Percentiles rank a stretch among this genome's conserved stretches.
Evolutionary conservation across 2,113 vertebrate species (phyloP).

Genomic region (Melospiza georgiana): DNA sequence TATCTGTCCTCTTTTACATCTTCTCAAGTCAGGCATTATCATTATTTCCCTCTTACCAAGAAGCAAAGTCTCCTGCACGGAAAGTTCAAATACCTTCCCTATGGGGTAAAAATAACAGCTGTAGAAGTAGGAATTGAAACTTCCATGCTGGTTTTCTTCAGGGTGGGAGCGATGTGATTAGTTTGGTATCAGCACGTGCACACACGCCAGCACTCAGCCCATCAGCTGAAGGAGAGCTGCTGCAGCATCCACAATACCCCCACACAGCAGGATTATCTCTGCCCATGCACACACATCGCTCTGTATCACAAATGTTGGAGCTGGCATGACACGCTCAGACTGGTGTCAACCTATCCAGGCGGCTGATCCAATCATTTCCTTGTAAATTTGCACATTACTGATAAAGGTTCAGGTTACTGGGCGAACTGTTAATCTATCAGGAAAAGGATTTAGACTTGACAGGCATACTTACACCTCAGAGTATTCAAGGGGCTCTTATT

Average conservation of each 20-base stretch:
- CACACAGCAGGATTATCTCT: background rate
- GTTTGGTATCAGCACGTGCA: background rate
- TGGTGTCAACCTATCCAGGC: background rate
- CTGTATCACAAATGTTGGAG: background rate
- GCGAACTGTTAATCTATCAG: slow-evolving; percentile 20
- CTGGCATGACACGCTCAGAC: background rate
- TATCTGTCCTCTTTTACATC: background rate
- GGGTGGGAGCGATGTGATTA: background rate
- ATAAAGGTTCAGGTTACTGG: slow-evolving; percentile 41
- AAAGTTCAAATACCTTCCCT: background rate
- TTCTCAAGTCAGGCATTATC: background rate
- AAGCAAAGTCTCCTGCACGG: background rate
- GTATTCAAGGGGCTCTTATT: slow-evolving; percentile 31
- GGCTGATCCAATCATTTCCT: slow-evolving; percentile 13
- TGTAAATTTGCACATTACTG: slow-evolving; percentile 41
- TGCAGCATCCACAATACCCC: background rate
- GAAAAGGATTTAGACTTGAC: slow-evolving; percentile 46
- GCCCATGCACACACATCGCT: background rate
- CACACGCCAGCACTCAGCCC: background rate
- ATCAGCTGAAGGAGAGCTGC: background rate
- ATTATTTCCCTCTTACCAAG: background rate
- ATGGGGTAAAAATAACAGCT: background rate
- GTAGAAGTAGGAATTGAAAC: background rate
- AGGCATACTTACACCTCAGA: slow-evolving; percentile 16
- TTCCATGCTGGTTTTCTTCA: background rate